A percentile compares a stretch with the other conserved stretches of the same genome.
These are phyloP conservation scores for Drosophila sturtevanti DNA, from an alignment of 1,140 invertebrate species.

Conservation along the genomic window DNA sequence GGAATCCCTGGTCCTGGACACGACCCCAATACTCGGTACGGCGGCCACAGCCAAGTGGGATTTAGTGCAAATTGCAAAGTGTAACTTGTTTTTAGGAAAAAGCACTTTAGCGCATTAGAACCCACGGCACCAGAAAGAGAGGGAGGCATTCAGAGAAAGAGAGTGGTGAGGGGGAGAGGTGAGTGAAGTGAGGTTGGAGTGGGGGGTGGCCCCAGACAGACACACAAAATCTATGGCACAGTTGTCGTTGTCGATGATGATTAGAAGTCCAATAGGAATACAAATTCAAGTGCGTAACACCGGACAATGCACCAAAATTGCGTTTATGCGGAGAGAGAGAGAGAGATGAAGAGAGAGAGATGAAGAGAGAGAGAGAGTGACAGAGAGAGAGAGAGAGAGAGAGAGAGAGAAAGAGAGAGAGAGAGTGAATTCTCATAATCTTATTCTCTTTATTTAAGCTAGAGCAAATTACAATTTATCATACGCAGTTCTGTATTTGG, in stretches of 20 bases:
- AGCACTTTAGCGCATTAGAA: constrained; percentile 81
- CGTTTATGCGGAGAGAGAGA: neutral
- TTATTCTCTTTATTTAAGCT: too few species aligned
- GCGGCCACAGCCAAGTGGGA: constrained; percentile 77
- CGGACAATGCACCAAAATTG: neutral
- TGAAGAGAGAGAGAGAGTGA: too few species aligned
- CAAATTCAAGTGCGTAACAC: constrained; percentile 38
- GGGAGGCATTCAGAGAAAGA: neutral
- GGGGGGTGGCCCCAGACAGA: constrained; percentile 8
- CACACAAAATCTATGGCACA: constrained; percentile 68
- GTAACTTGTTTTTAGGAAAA: constrained; percentile 81
- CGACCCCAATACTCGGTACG: constrained; percentile 25
- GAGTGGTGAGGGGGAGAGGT: constrained; percentile 24
- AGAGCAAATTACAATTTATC: too few species aligned
- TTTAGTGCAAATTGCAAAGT: constrained; percentile 81
- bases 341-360: too few species aligned
- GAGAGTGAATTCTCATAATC: too few species aligned
- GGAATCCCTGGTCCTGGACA: constrained; percentile 26
- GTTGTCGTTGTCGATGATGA: constrained; percentile 70
- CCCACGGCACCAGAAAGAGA: constrained; percentile 39
- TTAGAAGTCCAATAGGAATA: constrained; percentile 58
- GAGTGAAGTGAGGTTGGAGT: constrained; percentile 1
- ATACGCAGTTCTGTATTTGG: too few species aligned
- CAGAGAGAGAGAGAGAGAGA: too few species aligned
- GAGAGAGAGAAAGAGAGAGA: too few species aligned